Base-by-base conservation (phyloP, 2,113 vertebrate genomes). In the Cyanoliseus patagonus region DNA sequence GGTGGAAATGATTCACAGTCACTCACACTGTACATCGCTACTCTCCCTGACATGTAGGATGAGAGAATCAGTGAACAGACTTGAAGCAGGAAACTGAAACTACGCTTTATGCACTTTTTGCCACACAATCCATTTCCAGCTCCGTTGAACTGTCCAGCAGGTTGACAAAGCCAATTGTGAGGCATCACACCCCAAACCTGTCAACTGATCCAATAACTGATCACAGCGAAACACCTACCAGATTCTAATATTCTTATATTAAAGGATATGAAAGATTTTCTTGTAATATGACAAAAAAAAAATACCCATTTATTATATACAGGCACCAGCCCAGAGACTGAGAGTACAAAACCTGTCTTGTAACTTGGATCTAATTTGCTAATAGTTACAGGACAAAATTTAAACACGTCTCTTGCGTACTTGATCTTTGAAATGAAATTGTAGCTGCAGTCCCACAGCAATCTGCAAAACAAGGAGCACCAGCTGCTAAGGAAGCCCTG, bases 91-190 rank as follows among this genome's bases (percentile, higher is more conserved):
- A 80, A 93, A 68, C 82, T 72, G 83, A 94, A 93, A 64, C 46
- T 35, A 51, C 55, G 17, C 70, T 93, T 95, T 81, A 49, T 83
- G 85, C 28, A 37, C 68, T 95, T 94, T 86, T 90, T 91, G 64
- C 86, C 47, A 61, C 68, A 68, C n/a, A 83, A 89, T 69, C 53
- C 55, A 25, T 82, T 90, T 93, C 64, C 57, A 84, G 89, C 84
- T 77, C 67, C 55, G 67, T 69, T 84, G 63, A 95, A 86, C 31
- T 86, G 81, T 74, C 89, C 96, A 55, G 74, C 27, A 68, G 35
- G 37, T 8, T 85, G 81, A 44, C 80, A 80, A 91, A 53, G 69
- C 66, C 7, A 1, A 75, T 88, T 82, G 55, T 9, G 82, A 91
- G 68, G 59, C 82, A 86, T 83, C 70, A 55, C 72, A 79, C 31